phyloP scores from a whole-genome alignment of 2,113 vertebrate genomes.

The Vimba vimba region DNA sequence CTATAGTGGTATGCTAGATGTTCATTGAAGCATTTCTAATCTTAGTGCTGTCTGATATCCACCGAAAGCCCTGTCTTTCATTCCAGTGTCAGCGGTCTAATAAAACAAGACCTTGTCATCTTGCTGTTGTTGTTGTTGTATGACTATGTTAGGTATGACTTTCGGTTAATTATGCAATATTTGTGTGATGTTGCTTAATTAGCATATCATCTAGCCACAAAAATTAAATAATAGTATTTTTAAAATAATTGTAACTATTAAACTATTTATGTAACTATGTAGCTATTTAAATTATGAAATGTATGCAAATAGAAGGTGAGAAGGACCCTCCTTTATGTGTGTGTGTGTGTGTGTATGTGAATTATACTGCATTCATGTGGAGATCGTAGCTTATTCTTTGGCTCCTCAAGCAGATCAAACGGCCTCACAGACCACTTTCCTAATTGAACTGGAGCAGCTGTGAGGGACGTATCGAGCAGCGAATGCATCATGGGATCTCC shows the following conservation, averaged over 20 bases:
- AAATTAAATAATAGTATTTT: too few relatives aligned
- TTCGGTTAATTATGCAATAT: too few relatives aligned
- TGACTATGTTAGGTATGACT: too few relatives aligned
- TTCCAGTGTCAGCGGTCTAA: neutral
- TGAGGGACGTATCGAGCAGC: constrained; percentile 52
- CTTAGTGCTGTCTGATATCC: constrained; percentile 3
- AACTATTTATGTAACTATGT: too few relatives aligned
- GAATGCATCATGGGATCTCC: constrained; percentile 56
- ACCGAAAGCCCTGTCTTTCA: neutral
- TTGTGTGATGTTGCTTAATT: neutral
- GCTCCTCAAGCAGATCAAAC: constrained; percentile 67
- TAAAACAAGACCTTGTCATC: constrained; percentile 4
- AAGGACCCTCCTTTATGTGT: neutral
- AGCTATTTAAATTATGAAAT: neutral
- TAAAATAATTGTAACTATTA: too few relatives aligned
- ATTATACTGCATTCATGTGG: constrained; percentile 18
- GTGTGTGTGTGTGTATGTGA: neutral
- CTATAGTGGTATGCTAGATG: constrained; percentile 8
- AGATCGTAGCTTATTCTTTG: constrained; percentile 50
- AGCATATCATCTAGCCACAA: neutral
- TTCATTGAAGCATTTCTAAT: constrained; percentile 44
- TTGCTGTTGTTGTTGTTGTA: too few relatives aligned
- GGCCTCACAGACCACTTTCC: constrained; percentile 44
- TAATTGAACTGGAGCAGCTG: constrained; percentile 62
- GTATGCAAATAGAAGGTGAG: neutral